Conservation (phyloP, 2,888 invertebrate species). For the Spatulosminthurus flaviceps region DNA sequence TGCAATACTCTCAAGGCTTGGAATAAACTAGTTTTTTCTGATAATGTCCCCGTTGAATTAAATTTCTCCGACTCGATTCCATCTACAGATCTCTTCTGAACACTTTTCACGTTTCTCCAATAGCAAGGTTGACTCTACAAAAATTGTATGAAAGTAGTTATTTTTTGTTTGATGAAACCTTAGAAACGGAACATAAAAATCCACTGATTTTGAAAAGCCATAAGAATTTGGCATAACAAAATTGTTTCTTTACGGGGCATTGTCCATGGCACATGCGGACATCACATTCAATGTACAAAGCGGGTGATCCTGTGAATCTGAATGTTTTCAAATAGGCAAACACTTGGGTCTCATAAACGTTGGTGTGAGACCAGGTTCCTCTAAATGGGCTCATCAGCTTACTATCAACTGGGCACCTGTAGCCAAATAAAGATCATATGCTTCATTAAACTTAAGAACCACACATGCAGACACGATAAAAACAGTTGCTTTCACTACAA, state of each 20-base stretch:
- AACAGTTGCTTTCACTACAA: not conserved
- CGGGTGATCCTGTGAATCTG: conserved; percentile 91
- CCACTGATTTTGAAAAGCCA: no score
- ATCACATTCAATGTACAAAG: conserved; percentile 92
- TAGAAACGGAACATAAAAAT: no score
- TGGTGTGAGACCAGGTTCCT: conserved; percentile 91
- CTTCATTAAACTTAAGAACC: not conserved
- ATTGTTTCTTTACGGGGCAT: conserved; percentile 93
- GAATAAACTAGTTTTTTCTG: conserved; percentile 89
- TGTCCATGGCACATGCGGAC: conserved; percentile 95
- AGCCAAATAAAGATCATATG: conserved; percentile 1
- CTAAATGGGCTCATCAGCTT: conserved; percentile 90
- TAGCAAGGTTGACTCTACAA: conserved; percentile 90
- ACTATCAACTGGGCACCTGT: conserved; percentile 89
- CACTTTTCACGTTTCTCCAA: conserved; percentile 85
- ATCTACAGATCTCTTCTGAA: conserved; percentile 75
- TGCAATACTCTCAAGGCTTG: conserved; percentile 87
- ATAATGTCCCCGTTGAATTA: conserved; percentile 68
- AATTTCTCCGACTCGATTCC: conserved; percentile 54
- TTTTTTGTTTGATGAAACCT: no score
- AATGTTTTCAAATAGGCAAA: conserved; percentile 96
- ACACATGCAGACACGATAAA: not conserved
- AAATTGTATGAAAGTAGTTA: no score
- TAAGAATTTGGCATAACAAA: no score
- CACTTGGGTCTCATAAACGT: conserved; percentile 91